Evolutionary conservation across 2,888 invertebrate species (phyloP).

Genomic region (Acronicta alni): DNA sequence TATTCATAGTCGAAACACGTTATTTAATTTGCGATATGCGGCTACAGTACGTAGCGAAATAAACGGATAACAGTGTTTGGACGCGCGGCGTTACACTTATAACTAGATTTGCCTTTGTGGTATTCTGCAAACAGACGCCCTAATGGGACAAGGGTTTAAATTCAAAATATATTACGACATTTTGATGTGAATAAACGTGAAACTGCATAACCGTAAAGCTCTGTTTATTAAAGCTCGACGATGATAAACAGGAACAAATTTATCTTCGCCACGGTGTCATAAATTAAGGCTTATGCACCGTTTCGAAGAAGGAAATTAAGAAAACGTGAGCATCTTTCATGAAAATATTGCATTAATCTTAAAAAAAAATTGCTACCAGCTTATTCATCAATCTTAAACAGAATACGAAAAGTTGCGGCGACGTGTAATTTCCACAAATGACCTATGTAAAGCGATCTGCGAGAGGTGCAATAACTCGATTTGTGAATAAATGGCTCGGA

Average conservation of each 20-base stretch:
- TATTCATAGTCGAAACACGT: slow-evolving; percentile 80
- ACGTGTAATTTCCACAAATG: slow-evolving; percentile 83
- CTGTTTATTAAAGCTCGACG: slow-evolving; percentile 70
- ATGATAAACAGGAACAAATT: slow-evolving; percentile 77
- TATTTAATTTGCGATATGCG: slow-evolving; percentile 86
- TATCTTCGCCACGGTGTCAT: slow-evolving; percentile 75
- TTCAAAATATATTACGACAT: slow-evolving; percentile 76
- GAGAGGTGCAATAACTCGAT: slow-evolving; percentile 87
- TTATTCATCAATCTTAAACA: slow-evolving; percentile 62
- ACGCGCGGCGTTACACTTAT: slow-evolving; percentile 77
- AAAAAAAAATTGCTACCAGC: slow-evolving; percentile 55
- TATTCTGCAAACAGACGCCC: slow-evolving; percentile 77
- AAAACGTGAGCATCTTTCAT: slow-evolving; percentile 69
- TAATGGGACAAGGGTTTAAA: slow-evolving; percentile 82
- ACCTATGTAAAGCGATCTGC: slow-evolving; percentile 83
- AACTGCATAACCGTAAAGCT: slow-evolving; percentile 65
- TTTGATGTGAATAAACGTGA: slow-evolving; percentile 66
- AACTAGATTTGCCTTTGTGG: slow-evolving; percentile 85
- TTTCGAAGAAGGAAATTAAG: slow-evolving; percentile 75
- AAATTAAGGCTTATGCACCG: slow-evolving; percentile 76
- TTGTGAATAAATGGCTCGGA: slow-evolving; percentile 86
- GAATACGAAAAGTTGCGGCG: slow-evolving; percentile 65
- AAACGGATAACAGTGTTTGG: slow-evolving; percentile 80
- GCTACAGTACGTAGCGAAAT: slow-evolving; percentile 78
- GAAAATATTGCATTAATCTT: slow-evolving; percentile 70